These are phyloP conservation scores for Ramphastos sulfuratus DNA, from an alignment of 2,113 vertebrate species.

Conservation along the genomic window DNA sequence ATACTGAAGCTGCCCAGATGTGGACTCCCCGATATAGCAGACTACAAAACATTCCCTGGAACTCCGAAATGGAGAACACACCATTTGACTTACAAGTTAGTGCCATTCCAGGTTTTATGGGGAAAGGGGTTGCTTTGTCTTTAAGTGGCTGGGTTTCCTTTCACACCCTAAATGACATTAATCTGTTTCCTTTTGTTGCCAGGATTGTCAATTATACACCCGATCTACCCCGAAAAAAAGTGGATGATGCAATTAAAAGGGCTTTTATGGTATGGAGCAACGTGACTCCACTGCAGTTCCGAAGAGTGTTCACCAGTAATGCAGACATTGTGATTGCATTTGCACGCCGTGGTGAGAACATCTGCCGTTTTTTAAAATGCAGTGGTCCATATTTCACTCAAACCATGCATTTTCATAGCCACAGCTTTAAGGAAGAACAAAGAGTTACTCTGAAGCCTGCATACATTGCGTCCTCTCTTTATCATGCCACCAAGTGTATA, in stretches of 20 bases:
- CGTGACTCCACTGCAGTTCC: slow-evolving; percentile 67
- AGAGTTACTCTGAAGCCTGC: neutral
- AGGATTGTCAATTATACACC: slow-evolving; percentile 64
- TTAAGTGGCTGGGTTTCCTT: neutral
- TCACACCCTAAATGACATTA: neutral
- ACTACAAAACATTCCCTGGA: neutral
- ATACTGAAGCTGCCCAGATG: slow-evolving; percentile 69
- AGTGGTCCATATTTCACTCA: neutral
- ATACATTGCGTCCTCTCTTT: neutral
- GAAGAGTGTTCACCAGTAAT: accelerated
- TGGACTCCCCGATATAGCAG: slow-evolving; percentile 66
- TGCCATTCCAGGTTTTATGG: neutral
- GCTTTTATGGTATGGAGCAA: slow-evolving; percentile 71
- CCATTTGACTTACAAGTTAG: slow-evolving; percentile 76
- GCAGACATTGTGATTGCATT: slow-evolving; percentile 78
- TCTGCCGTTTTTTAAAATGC: neutral
- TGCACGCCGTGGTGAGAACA: slow-evolving; percentile 59
- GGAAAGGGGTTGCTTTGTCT: neutral
- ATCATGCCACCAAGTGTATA: neutral
- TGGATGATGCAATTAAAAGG: slow-evolving; percentile 57
- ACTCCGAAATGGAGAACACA: slow-evolving; percentile 52
- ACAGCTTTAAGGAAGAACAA: neutral
- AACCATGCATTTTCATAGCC: neutral
- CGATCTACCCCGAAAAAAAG: neutral
- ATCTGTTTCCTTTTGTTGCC: neutral